phyloP scores from a whole-genome alignment of 2,113 vertebrate species.

The Melozone crissalis region DNA sequence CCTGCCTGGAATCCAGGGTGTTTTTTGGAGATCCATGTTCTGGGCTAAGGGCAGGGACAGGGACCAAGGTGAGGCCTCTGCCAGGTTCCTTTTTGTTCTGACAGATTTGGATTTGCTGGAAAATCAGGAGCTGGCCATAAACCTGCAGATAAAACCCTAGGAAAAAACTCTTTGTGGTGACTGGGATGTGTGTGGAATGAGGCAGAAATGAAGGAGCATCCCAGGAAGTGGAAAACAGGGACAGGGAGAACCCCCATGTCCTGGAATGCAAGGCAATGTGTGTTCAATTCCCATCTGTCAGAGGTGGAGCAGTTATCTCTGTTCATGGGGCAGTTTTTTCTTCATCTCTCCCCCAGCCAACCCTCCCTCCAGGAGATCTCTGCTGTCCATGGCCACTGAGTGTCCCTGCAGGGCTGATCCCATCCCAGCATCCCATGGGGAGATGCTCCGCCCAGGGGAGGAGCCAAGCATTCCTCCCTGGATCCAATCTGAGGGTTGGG shows the following conservation, averaged over 20 bases:
- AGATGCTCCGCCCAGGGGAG: no score
- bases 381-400: no score
- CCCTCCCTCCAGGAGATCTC: no score
- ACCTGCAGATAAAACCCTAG: not conserved
- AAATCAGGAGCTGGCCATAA: not conserved
- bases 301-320: no score
- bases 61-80: rapidly evolving
- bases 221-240: rapidly evolving
- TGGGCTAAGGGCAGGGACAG: not conserved
- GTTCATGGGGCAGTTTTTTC: no score
- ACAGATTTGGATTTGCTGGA: not conserved
- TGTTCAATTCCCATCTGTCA: no score
- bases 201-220: rapidly evolving
- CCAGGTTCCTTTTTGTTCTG: not conserved
- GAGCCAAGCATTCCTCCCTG: no score
- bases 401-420: no score
- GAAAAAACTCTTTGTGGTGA: rapidly evolving
- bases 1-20: not conserved
- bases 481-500: no score
- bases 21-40: rapidly evolving
- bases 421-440: no score
- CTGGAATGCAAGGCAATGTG: no score
- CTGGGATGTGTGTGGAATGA: not conserved
- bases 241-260: not conserved
- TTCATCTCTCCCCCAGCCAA: no score